Conservation (phyloP, 2,797 vertebrate genomes). For the Spinus pinus region DNA sequence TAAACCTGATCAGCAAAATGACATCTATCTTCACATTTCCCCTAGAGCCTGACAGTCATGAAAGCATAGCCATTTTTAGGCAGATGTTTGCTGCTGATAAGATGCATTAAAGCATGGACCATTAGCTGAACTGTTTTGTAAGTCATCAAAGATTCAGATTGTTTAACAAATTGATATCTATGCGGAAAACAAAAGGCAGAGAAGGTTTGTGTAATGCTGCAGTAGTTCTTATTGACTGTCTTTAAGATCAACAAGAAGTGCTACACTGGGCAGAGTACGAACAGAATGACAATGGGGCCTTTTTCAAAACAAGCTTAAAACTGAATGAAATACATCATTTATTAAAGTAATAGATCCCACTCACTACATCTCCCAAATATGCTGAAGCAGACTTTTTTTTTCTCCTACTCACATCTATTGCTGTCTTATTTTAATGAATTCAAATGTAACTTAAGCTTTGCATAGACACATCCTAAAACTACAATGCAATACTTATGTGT, state of each 20-base stretch:
- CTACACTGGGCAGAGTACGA: not conserved
- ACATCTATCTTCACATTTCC: slow-evolving; percentile 24
- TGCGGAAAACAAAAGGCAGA: not conserved
- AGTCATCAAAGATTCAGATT: slow-evolving; percentile 32
- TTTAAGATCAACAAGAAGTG: slow-evolving; percentile 20
- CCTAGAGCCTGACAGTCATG: slow-evolving; percentile 7
- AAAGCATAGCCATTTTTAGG: slow-evolving; percentile 30
- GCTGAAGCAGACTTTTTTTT: not conserved
- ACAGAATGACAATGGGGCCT: not conserved
- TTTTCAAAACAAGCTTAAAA: slow-evolving; percentile 7
- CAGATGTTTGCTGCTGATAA: slow-evolving; percentile 49
- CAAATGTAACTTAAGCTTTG: not conserved
- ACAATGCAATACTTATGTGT: not conserved
- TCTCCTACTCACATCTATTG: not conserved
- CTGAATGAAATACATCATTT: not conserved
- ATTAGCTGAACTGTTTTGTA: slow-evolving; percentile 53
- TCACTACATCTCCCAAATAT: not conserved
- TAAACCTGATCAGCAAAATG: slow-evolving; percentile 16
- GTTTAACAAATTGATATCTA: slow-evolving; percentile 63
- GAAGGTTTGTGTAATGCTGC: not conserved
- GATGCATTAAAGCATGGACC: slow-evolving; percentile 36
- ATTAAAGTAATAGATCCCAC: not conserved
- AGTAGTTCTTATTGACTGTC: not conserved
- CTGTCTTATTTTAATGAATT: not conserved
- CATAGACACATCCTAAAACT: not conserved